phyloP scores from a whole-genome alignment of 2,797 vertebrate species.

The Enoplosus armatus region DNA sequence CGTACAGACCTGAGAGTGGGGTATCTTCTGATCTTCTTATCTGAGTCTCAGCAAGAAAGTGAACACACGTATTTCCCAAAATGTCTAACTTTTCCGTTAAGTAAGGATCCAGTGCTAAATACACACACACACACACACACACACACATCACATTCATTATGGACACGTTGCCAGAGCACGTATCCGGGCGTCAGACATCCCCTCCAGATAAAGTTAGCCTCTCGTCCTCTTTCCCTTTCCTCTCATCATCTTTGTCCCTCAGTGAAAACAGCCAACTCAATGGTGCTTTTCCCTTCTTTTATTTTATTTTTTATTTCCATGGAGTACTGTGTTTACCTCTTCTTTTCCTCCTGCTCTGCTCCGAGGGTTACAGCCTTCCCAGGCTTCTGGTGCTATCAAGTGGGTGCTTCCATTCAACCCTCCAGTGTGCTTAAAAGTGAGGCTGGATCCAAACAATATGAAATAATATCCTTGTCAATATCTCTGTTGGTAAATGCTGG shows the following conservation, averaged over 20 bases:
- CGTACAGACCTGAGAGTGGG: neutral
- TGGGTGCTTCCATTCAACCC: slow-evolving; percentile 67
- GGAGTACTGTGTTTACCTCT: slow-evolving; percentile 73
- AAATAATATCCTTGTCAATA: slow-evolving; percentile 63
- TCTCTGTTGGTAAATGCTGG: slow-evolving; percentile 79
- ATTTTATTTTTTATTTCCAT: slow-evolving; percentile 36
- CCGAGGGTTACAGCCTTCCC: slow-evolving; percentile 72
- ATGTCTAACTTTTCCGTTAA: slow-evolving; percentile 32
- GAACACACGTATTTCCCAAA: neutral
- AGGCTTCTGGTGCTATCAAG: slow-evolving; percentile 80
- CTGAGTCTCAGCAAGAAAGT: neutral
- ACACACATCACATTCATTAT: slow-evolving; percentile 30
- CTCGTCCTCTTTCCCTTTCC: slow-evolving; percentile 30
- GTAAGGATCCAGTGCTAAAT: slow-evolving; percentile 37
- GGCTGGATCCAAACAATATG: slow-evolving; percentile 82
- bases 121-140: slow-evolving; percentile 33
- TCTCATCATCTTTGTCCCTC: slow-evolving; percentile 40
- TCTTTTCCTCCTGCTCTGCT: slow-evolving; percentile 67
- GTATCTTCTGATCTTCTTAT: neutral
- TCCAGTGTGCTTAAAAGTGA: slow-evolving; percentile 59
- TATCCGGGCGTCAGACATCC: slow-evolving; percentile 80
- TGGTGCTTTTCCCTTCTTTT: slow-evolving; percentile 63
- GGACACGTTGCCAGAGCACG: slow-evolving; percentile 60
- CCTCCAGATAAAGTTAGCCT: slow-evolving; percentile 77
- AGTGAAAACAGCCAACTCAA: slow-evolving; percentile 42